Evolutionary conservation across 2,113 vertebrate genomes (phyloP).

Genomic region (Smithornis capensis): DNA sequence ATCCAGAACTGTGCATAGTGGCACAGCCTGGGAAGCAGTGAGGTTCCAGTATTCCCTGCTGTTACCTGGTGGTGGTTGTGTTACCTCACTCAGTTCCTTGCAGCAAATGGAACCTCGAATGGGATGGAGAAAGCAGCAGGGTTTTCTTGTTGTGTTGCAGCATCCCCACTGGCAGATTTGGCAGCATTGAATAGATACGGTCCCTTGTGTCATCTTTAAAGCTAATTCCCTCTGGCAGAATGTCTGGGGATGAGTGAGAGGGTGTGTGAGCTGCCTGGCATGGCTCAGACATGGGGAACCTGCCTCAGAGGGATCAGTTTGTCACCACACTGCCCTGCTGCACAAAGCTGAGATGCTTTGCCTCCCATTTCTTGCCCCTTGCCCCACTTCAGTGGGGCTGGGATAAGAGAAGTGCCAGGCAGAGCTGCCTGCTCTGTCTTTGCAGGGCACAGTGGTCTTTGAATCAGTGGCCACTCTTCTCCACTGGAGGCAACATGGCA

Average conservation of each 20-base stretch:
- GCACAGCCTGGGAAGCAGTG: background rate
- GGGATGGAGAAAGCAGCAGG: background rate
- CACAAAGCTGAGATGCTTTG: accelerated
- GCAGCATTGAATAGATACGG: background rate
- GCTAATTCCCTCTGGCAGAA: background rate
- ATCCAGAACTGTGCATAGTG: background rate
- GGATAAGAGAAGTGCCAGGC: background rate
- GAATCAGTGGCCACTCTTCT: background rate
- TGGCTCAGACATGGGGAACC: background rate
- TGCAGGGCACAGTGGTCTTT: background rate
- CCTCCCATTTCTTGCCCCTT: background rate
- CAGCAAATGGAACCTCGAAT: background rate
- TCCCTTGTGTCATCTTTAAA: background rate
- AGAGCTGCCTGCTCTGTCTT: background rate
- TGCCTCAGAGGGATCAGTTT: background rate
- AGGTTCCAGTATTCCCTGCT: background rate
- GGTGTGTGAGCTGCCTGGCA: background rate
- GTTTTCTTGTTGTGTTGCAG: background rate
- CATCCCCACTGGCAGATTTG: background rate
- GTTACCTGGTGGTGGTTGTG: background rate
- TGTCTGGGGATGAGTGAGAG: background rate
- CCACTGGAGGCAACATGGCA: background rate
- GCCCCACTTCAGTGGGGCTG: background rate
- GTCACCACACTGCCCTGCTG: background rate
- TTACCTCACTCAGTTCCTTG: background rate